These are phyloP conservation scores for Thereva unica DNA, from an alignment of 2,888 invertebrate genomes.

Conservation along the genomic window DNA sequence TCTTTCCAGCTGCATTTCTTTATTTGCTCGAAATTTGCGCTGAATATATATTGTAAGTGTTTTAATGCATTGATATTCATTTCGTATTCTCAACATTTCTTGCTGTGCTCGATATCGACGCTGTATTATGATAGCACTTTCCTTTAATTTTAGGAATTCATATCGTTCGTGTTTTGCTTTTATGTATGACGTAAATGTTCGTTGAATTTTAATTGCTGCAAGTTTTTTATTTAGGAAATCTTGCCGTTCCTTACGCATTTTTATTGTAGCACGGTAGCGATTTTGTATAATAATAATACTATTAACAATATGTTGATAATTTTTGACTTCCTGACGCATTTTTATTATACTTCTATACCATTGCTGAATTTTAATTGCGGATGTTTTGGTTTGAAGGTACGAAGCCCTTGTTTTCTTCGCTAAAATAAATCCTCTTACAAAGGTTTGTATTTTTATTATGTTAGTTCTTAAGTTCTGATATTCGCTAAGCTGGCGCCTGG, in stretches of 20 bases:
- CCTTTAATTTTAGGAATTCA: conserved; percentile 45
- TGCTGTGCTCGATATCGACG: conserved; percentile 51
- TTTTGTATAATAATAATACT: conserved; percentile 50
- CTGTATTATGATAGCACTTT: conserved; percentile 52
- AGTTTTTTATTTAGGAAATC: conserved; percentile 49
- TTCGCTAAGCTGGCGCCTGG: conserved; percentile 46
- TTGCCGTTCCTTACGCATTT: conserved; percentile 46
- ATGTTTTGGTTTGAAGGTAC: conserved; percentile 46
- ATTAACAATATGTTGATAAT: conserved; percentile 47
- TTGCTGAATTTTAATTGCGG: conserved; percentile 55
- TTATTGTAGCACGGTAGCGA: conserved; percentile 43
- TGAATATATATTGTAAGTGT: conserved; percentile 49
- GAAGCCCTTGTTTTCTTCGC: conserved; percentile 43
- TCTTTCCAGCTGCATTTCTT: conserved; percentile 43
- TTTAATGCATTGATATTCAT: conserved; percentile 44
- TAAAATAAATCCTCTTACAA: conserved; percentile 52
- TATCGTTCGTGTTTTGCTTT: conserved; percentile 45
- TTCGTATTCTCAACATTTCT: conserved; percentile 42
- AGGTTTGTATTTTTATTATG: conserved; percentile 51
- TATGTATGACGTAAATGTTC: conserved; percentile 51
- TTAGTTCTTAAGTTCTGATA: conserved; percentile 45
- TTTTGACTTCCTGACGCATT: conserved; percentile 47
- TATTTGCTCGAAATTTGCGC: conserved; percentile 46
- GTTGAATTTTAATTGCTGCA: conserved; percentile 56
- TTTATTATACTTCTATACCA: conserved; percentile 54